Evolutionary conservation across 2,113 vertebrate genomes (phyloP).

Genomic region (Epinephelus moara): DNA sequence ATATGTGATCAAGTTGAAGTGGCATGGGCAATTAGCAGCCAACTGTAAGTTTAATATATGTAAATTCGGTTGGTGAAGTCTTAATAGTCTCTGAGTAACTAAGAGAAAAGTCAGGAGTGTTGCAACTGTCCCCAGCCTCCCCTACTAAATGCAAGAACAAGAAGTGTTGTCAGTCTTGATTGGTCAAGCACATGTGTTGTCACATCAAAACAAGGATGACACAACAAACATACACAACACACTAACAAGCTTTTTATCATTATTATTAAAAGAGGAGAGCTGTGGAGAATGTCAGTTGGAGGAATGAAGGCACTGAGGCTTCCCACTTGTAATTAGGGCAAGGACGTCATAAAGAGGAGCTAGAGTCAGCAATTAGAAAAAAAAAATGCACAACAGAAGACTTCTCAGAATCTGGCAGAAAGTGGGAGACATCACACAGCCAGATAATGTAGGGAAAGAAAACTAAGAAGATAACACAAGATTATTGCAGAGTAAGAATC

Average conservation of each 20-base stretch:
- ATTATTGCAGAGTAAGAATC: not conserved
- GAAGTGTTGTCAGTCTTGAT: constrained; percentile 15
- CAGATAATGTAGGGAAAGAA: not conserved
- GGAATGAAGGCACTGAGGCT: not conserved
- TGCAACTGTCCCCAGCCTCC: no score
- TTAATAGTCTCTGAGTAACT: no score
- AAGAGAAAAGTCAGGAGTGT: no score
- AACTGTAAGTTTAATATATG: no score
- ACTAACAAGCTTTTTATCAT: no score
- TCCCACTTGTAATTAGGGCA: not conserved
- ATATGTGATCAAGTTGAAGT: no score
- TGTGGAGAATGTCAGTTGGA: not conserved
- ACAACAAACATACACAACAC: not conserved
- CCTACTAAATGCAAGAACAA: not conserved
- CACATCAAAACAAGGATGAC: not conserved
- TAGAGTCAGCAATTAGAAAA: not conserved
- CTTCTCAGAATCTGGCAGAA: not conserved
- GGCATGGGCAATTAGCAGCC: no score
- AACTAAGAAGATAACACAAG: not conserved
- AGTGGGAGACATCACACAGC: not conserved
- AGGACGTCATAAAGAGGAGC: not conserved
- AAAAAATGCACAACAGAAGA: not conserved
- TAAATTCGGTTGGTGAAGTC: no score
- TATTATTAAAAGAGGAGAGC: not conserved
- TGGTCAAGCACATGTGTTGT: constrained; percentile 15